Evolutionary conservation across 2,797 vertebrate species (phyloP), one percentile per base, ranked within the genome.

Genomic region (Spatula versicolor): DNA sequence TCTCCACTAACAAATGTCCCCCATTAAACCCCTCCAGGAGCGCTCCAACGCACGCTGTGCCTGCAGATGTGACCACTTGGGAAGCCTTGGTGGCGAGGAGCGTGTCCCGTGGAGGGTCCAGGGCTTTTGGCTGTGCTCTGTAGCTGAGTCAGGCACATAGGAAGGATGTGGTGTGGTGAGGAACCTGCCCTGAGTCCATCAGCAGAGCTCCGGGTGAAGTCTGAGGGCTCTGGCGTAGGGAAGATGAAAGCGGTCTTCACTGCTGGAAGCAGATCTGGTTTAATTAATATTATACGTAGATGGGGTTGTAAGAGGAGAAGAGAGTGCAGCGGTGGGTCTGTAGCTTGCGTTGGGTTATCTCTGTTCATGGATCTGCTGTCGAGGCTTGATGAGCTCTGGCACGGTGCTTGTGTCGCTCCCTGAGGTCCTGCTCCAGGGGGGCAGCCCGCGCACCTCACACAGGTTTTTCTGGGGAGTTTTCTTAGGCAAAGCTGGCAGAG

Each of bases 401-500:
- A 2, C 13, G 22, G 63, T 1, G 1, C 33, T 8, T 71, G n/a
- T 50, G 41, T 3, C 2, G 15, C 62, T 81, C 48, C 12, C 28
- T 19, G 68, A 64, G 62, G 41, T 35, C 19, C 60, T 25, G 21
- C 50, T 85, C 4, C 79, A n/a, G n/a, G 30, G 63, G 71, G 43
- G 74, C 78, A 50, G 71, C 73, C 48, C 5, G 0, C 1, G 0
- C 35, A 82, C 81, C 93, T 39, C 46, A 18, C 93, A 85, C 48
- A 33, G 89, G 92, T 72, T 86, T 92, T 90, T 92, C 56, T 48
- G 74, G 33, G 83, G 85, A 88, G 45, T 73, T 78, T 54, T 68
- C 55, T 80, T 48, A 37, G 60, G 60, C 67, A 30, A 54, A 79
- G 46, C 83, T 95, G 95, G 87, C 93, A 92, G 81, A 1, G 6